These are phyloP conservation scores for Tachystola acroxantha DNA, from an alignment of 2,888 invertebrate species.

Conservation along the genomic window DNA sequence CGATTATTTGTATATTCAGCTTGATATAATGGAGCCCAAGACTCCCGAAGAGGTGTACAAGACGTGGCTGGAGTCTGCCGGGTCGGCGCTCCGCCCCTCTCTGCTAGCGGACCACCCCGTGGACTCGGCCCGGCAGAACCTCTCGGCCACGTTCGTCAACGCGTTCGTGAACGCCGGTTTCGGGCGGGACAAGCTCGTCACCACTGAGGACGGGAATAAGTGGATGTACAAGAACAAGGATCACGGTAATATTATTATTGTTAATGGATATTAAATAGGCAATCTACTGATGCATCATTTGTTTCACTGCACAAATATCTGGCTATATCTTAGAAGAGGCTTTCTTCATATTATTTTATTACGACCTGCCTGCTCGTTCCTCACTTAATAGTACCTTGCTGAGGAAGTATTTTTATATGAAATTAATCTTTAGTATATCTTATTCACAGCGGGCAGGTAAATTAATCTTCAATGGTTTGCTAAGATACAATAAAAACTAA, in stretches of 20 bases:
- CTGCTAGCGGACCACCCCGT: slow-evolving; percentile 86
- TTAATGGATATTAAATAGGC: neutral
- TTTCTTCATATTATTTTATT: no score
- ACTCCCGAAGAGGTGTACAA: slow-evolving; percentile 99
- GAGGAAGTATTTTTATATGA: no score
- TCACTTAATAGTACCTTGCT: no score
- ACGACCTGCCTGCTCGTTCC: no score
- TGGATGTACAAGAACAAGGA: slow-evolving; percentile 99
- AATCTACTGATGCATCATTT: neutral
- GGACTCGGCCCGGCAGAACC: slow-evolving; percentile 97
- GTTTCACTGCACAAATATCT: no score
- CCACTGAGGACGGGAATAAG: slow-evolving; percentile 88
- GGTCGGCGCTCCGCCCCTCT: slow-evolving; percentile 81
- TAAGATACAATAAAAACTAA: no score
- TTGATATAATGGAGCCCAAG: slow-evolving; percentile 99
- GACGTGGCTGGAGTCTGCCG: slow-evolving; percentile 94
- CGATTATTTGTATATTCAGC: slow-evolving; percentile 53
- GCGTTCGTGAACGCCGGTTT: slow-evolving; percentile 99
- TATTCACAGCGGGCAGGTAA: no score
- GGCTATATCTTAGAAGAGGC: no score
- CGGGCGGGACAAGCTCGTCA: slow-evolving; percentile 95
- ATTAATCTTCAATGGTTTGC: no score
- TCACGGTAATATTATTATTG: slow-evolving; percentile 75
- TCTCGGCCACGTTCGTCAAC: slow-evolving; percentile 98
- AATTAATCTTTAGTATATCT: no score